Percentiles rank a stretch among this genome's conserved stretches.
phyloP scores from a whole-genome alignment of 2,113 vertebrate genomes.

The Perca schrenkii region DNA sequence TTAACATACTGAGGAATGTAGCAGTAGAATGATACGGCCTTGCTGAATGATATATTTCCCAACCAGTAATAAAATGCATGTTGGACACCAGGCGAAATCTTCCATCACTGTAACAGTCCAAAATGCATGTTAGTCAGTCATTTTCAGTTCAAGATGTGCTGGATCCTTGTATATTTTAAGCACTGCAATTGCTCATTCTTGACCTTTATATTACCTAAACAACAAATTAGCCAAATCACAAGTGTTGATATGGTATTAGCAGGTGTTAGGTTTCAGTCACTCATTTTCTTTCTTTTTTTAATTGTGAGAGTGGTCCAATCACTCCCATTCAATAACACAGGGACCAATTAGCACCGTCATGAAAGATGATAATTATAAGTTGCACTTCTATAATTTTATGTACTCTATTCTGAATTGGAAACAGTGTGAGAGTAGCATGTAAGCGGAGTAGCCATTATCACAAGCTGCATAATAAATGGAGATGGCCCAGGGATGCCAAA shows the following conservation, averaged over 20 bases:
- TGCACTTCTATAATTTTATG: slow-evolving; percentile 34
- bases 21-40: background rate
- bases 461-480: slow-evolving; percentile 66
- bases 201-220: slow-evolving; percentile 17
- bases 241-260: background rate
- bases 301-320: slow-evolving; percentile 2
- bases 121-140: background rate
- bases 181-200: background rate
- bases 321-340: background rate
- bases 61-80: background rate
- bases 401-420: background rate
- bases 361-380: slow-evolving; percentile 57
- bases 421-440: slow-evolving; percentile 14
- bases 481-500: slow-evolving; percentile 54
- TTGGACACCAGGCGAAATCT: background rate
- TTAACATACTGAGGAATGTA: background rate
- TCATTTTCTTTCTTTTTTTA: slow-evolving; percentile 1
- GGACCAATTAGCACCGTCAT: slow-evolving; percentile 24
- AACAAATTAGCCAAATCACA: slow-evolving; percentile 14
- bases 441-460: slow-evolving; percentile 55
- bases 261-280: slow-evolving; percentile 1
- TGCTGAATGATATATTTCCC: background rate
- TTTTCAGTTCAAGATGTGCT: background rate
- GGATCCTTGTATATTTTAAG: background rate
- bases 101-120: background rate